These are phyloP conservation scores for Icerya purchasi DNA, from an alignment of 2,888 invertebrate species.

Conservation along the genomic window DNA sequence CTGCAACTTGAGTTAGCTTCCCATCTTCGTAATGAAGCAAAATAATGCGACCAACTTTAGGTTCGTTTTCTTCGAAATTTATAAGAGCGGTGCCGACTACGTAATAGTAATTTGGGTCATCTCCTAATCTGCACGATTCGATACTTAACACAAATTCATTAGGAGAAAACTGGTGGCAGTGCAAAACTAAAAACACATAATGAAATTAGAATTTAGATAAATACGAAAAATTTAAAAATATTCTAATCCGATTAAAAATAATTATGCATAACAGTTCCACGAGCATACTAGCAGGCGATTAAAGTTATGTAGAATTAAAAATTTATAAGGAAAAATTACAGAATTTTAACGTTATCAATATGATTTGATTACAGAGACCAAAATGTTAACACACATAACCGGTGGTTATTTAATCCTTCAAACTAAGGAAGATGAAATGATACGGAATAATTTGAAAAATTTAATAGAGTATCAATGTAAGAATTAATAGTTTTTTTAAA, in stretches of 20 bases:
- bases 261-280: background rate
- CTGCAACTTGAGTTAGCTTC: constrained; percentile 63
- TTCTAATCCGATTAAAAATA: background rate
- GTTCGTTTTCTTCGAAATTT: constrained; percentile 88
- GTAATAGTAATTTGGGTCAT: constrained; percentile 78
- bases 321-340: too few species aligned
- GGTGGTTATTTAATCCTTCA: too few species aligned
- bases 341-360: too few species aligned
- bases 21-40: constrained; percentile 80
- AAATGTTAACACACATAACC: too few species aligned
- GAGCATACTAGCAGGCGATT: background rate
- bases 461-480: too few species aligned
- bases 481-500: too few species aligned
- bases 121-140: constrained; percentile 72
- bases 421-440: too few species aligned
- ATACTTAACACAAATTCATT: constrained; percentile 79
- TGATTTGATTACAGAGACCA: too few species aligned
- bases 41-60: constrained; percentile 73
- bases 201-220: background rate
- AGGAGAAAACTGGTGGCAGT: constrained; percentile 78
- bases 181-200: constrained; percentile 40
- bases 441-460: too few species aligned
- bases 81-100: constrained; percentile 86
- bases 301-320: too few species aligned
- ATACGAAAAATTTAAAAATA: background rate